These are phyloP conservation scores for Pyxicephalus adspersus DNA, from an alignment of 2,113 vertebrate genomes.

Conservation along the genomic window DNA sequence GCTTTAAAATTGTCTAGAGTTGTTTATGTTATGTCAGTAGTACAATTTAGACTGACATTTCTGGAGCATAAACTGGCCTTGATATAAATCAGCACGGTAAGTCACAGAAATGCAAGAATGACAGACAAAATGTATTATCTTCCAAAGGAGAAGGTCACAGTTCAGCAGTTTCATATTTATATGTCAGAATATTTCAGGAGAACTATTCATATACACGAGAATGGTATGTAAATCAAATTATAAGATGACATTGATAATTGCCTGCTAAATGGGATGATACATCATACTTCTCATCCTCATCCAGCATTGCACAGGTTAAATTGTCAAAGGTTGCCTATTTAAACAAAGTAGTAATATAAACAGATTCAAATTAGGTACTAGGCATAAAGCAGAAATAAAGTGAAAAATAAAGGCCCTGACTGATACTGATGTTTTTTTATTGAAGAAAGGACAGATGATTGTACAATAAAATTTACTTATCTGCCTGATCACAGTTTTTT, in stretches of 20 bases:
- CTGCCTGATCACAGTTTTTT: too few species aligned
- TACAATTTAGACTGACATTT: conserved; percentile 35
- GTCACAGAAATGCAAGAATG: conserved; percentile 39
- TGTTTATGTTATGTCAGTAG: conserved; percentile 20
- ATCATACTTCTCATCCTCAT: background rate
- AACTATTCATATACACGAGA: conserved; percentile 33
- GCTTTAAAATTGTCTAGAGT: conserved; percentile 42
- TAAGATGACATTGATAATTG: conserved; percentile 32
- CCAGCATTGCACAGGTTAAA: conserved; percentile 2
- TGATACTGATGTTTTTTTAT: too few species aligned
- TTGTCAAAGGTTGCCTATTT: background rate
- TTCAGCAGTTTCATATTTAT: conserved; percentile 48
- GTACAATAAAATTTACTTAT: too few species aligned
- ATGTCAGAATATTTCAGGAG: conserved; percentile 37
- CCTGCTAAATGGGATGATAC: conserved; percentile 14
- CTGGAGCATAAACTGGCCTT: conserved; percentile 40
- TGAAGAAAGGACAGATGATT: too few species aligned
- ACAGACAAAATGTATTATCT: conserved; percentile 51
- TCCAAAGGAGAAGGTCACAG: conserved; percentile 50
- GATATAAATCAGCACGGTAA: conserved; percentile 37
- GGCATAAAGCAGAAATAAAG: too few species aligned
- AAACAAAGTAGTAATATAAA: background rate
- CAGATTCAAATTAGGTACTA: too few species aligned
- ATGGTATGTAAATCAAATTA: conserved; percentile 37
- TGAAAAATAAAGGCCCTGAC: too few species aligned